These are phyloP conservation scores for Corydoras sp. DNA, from an alignment of 2,113 vertebrate genomes.

Conservation along the genomic window DNA sequence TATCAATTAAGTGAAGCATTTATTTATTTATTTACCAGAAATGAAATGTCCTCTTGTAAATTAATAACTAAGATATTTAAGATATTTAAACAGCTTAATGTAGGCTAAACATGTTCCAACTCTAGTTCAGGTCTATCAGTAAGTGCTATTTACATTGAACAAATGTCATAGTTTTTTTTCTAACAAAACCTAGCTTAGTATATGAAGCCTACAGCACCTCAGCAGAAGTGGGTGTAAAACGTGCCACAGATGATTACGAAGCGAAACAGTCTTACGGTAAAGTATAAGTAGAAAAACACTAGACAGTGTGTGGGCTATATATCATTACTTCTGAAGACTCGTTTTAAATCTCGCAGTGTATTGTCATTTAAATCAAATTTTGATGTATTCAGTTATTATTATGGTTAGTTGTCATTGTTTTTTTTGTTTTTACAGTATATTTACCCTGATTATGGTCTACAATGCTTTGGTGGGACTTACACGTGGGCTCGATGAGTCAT, in stretches of 20 bases:
- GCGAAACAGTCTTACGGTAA: slow-evolving; percentile 23
- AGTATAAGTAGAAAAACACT: neutral
- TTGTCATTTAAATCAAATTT: too few relatives aligned
- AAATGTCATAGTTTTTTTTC: neutral
- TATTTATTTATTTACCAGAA: too few relatives aligned
- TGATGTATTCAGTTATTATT: neutral
- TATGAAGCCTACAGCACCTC: neutral
- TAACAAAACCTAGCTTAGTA: neutral
- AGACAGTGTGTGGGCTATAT: neutral
- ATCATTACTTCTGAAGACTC: too few relatives aligned
- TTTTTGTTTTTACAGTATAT: neutral
- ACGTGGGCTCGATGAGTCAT: slow-evolving; percentile 26
- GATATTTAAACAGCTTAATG: too few relatives aligned
- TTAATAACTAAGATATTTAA: too few relatives aligned
- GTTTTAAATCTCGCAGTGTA: too few relatives aligned
- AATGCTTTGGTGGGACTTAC: slow-evolving; percentile 20
- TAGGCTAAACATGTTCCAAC: too few relatives aligned
- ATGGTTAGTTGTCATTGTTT: neutral
- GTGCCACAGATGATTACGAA: neutral
- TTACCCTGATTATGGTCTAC: neutral
- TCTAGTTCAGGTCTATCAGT: too few relatives aligned
- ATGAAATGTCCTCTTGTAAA: too few relatives aligned
- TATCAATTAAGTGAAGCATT: too few relatives aligned
- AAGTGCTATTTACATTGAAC: too few relatives aligned
- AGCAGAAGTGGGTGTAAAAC: neutral